Conservation (phyloP, 1,140 invertebrate species). For the Drosophila pachea region DNA sequence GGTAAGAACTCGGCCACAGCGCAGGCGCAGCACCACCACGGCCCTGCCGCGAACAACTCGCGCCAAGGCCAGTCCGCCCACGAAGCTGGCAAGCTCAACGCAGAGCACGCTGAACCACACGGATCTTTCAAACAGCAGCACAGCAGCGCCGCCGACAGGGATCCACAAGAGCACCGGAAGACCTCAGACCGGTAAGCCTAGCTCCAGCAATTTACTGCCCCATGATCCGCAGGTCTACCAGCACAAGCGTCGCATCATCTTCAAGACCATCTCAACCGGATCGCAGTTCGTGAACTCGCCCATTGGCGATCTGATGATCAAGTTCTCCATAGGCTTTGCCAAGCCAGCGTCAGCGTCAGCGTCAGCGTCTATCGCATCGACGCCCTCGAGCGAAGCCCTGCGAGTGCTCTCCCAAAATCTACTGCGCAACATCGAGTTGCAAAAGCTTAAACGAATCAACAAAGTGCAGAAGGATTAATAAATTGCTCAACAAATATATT, state of each 20-base stretch:
- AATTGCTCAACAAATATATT: slow-evolving; percentile 3
- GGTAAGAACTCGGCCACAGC: slow-evolving; percentile 30
- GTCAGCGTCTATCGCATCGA: background rate
- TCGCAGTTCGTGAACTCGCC: slow-evolving; percentile 70
- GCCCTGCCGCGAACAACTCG: slow-evolving; percentile 46
- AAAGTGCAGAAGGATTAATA: slow-evolving; percentile 44
- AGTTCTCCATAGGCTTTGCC: slow-evolving; percentile 71
- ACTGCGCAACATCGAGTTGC: slow-evolving; percentile 50
- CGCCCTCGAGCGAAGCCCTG: slow-evolving; percentile 42
- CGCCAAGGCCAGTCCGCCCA: background rate
- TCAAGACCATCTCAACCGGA: slow-evolving; percentile 70
- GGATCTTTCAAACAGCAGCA: slow-evolving; percentile 1
- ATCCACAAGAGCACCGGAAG: slow-evolving; percentile 4
- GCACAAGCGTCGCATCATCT: slow-evolving; percentile 69
- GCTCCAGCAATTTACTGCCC: slow-evolving; percentile 26
- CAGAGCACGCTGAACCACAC: slow-evolving; percentile 26
- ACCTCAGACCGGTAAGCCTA: slow-evolving; percentile 1
- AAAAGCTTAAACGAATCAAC: slow-evolving; percentile 48
- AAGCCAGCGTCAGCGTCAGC: slow-evolving; percentile 32
- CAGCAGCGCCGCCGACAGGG: slow-evolving; percentile 15
- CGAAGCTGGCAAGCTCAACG: slow-evolving; percentile 13
- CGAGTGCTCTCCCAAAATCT: slow-evolving; percentile 53
- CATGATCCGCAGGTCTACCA: slow-evolving; percentile 57
- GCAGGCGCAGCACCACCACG: slow-evolving; percentile 43
- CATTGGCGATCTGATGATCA: slow-evolving; percentile 71